Conservation (phyloP, 2,888 invertebrate genomes). For the Callyntrura guangdongensis region DNA sequence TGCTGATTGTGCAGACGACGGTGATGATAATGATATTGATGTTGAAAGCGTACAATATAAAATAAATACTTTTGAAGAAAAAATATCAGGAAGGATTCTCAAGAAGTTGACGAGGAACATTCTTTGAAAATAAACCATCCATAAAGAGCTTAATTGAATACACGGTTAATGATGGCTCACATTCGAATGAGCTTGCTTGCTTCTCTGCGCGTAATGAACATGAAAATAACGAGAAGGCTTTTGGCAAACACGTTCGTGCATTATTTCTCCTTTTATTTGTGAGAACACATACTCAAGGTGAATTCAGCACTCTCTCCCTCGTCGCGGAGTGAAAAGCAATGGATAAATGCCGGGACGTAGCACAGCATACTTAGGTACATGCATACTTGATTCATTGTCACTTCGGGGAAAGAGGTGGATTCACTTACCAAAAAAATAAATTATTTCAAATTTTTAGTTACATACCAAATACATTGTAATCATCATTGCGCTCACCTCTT, state of each 20-base stretch:
- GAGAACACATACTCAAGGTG: background rate
- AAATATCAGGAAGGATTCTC: conserved; percentile 40
- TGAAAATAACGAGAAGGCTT: conserved; percentile 62
- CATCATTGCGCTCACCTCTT: background rate
- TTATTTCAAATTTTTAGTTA: conserved; percentile 44
- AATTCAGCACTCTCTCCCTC: background rate
- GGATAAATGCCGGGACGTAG: background rate
- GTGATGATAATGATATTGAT: conserved; percentile 33
- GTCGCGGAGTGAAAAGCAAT: background rate
- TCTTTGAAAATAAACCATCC: conserved; percentile 76
- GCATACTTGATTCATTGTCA: conserved; percentile 42
- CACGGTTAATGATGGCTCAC: conserved; percentile 74
- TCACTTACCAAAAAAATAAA: conserved; percentile 52
- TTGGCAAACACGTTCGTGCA: conserved; percentile 73
- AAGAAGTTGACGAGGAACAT: conserved; percentile 49
- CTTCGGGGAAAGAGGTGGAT: conserved; percentile 40
- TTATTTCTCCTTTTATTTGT: background rate
- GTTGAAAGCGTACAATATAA: conserved; percentile 17
- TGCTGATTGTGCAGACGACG: conserved; percentile 19
- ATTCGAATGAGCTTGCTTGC: conserved; percentile 62
- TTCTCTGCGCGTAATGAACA: conserved; percentile 63
- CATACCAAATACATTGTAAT: conserved; percentile 36
- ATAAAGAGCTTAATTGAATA: conserved; percentile 77
- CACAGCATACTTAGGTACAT: no score
- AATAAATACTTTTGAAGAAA: conserved; percentile 29